Conservation (phyloP, 2,113 vertebrate genomes). For the Burhinus bistriatus region DNA sequence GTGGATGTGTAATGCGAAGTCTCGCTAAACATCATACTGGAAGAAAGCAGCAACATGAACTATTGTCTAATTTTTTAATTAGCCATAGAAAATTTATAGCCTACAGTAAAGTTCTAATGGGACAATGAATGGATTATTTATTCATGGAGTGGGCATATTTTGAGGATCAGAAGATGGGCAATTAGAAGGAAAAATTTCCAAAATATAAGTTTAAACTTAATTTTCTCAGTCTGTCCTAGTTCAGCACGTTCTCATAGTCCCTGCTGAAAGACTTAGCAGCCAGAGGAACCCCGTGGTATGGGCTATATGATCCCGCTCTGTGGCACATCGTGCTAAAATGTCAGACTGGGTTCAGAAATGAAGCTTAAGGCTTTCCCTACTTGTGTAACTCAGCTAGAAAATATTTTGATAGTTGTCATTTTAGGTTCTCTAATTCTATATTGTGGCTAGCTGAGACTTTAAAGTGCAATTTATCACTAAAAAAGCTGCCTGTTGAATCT, state of each 20-base stretch:
- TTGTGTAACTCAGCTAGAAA: neutral
- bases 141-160: neutral
- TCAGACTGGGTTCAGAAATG: neutral
- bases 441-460: neutral
- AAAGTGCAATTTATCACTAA: neutral
- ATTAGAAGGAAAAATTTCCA: neutral
- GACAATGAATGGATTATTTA: neutral
- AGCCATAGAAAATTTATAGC: neutral
- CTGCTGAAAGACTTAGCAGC: neutral
- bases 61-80: neutral
- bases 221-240: neutral
- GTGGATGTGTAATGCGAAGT: neutral
- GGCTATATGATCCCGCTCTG: neutral
- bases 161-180: neutral
- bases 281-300: fast-evolving
- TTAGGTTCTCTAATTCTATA: neutral
- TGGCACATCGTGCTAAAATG: neutral
- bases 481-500: neutral
- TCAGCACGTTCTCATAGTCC: neutral
- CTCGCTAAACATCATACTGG: neutral
- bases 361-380: neutral
- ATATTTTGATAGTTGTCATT: neutral
- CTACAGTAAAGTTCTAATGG: neutral
- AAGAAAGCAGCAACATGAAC: neutral
- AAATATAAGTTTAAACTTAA: neutral